These are phyloP conservation scores for Trissolcus japonicus DNA, from an alignment of 2,888 invertebrate genomes.

Conservation along the genomic window DNA sequence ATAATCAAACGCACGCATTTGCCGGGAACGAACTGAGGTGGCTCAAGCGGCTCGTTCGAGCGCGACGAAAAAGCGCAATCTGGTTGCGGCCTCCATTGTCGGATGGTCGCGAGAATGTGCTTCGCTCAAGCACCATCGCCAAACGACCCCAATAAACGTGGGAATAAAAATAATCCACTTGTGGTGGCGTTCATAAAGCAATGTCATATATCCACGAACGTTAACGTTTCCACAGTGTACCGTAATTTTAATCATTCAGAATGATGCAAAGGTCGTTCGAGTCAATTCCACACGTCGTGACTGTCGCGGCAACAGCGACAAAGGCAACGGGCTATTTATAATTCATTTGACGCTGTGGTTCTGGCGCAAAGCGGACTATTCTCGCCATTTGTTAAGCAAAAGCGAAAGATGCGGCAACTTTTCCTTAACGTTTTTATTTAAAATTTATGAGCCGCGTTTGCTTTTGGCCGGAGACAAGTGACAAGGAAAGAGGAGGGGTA, in stretches of 20 bases:
- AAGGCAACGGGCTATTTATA: conserved; percentile 59
- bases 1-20: conserved; percentile 16
- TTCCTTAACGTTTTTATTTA: conserved; percentile 32
- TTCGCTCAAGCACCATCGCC: no score
- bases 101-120: no score
- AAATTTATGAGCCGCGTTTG: conserved; percentile 22
- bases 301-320: conserved; percentile 48
- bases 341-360: conserved; percentile 51
- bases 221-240: no score
- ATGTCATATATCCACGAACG: no score
- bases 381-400: conserved; percentile 32
- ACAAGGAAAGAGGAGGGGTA: not conserved
- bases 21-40: conserved; percentile 27
- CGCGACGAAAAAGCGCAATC: conserved; percentile 59
- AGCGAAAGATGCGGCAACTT: conserved; percentile 21
- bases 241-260: no score
- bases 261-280: not conserved
- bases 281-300: conserved; percentile 37
- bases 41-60: no score
- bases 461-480: conserved; percentile 13
- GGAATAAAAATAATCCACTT: no score
- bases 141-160: no score
- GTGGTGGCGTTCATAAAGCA: no score
- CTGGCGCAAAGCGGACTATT: conserved; percentile 38
- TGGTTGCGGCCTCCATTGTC: no score